phyloP scores from a whole-genome alignment of 92 coral and sea anemone species.

The Zoanthus gigantus region DNA sequence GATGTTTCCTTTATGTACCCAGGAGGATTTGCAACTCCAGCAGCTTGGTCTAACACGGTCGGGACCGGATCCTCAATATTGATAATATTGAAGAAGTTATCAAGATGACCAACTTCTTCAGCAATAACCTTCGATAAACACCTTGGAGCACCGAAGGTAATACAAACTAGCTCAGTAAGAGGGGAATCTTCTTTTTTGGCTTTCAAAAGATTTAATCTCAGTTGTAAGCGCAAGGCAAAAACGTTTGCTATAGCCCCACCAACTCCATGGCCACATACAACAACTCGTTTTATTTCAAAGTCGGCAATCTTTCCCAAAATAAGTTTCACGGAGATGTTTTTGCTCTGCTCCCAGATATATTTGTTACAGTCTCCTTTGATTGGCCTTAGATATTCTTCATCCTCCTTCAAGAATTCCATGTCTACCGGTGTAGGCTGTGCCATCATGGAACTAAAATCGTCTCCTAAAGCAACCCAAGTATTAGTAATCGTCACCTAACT shows the following conservation, averaged over 20 bases:
- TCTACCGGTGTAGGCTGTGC: background rate
- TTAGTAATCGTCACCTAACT: too few species aligned
- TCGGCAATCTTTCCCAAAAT: background rate
- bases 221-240: background rate
- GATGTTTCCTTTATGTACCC: background rate
- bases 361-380: constrained; percentile 15
- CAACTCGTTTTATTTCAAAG: constrained; percentile 1
- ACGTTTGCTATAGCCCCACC: constrained; percentile 20
- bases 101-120: constrained; percentile 11
- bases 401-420: background rate
- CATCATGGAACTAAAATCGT: constrained; percentile 14
- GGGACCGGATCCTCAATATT: constrained; percentile 19
- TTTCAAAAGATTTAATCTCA: background rate
- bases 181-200: background rate
- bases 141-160: constrained; percentile 34
- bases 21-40: background rate
- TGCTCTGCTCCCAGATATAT: background rate
- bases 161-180: background rate
- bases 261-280: constrained; percentile 20
- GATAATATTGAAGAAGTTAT: constrained; percentile 26
- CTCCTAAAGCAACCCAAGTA: background rate
- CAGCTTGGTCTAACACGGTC: constrained; percentile 1
- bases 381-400: background rate
- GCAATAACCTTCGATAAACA: constrained; percentile 19
- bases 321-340: background rate